A percentile compares a stretch with the other conserved stretches of the same genome.
Evolutionary conservation across 1,140 invertebrate species (phyloP).

Genomic region (Scaptomyza pallida): DNA sequence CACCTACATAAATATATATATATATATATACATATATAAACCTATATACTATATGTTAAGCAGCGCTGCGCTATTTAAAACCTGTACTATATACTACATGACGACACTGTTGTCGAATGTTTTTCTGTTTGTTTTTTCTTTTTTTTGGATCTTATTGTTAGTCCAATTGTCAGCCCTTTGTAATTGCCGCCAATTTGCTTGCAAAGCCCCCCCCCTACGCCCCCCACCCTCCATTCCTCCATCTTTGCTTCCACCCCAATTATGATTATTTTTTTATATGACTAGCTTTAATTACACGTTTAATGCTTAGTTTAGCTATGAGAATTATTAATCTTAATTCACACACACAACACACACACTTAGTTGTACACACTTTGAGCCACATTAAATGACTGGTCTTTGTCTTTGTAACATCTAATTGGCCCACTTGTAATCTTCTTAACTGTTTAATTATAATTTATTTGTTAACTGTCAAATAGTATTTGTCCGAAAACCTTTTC

Average conservation of each 20-base stretch:
- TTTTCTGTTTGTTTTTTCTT: no score
- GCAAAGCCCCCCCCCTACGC: constrained; percentile 37
- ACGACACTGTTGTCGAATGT: constrained; percentile 55
- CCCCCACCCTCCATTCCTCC: constrained; percentile 7
- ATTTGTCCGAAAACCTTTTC: constrained; percentile 39
- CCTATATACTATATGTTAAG: constrained; percentile 42
- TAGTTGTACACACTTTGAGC: constrained; percentile 4
- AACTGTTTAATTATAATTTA: constrained; percentile 52
- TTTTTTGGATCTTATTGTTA: constrained; percentile 60
- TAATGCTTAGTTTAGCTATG: constrained; percentile 73
- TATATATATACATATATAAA: constrained; percentile 4
- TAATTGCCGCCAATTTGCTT: constrained; percentile 73
- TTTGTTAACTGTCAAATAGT: constrained; percentile 54
- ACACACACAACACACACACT: constrained; percentile 1
- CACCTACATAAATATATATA: constrained; percentile 6
- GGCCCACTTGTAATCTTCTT: constrained; percentile 30
- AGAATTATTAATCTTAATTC: constrained; percentile 78
- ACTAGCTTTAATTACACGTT: constrained; percentile 66
- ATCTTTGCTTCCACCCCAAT: constrained; percentile 16
- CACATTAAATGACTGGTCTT: constrained; percentile 46
- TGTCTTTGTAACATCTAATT: constrained; percentile 48
- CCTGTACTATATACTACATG: constrained; percentile 64
- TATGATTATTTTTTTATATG: constrained; percentile 70
- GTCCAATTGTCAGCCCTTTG: constrained; percentile 33
- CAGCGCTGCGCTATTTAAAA: constrained; percentile 72